Conservation (phyloP, 2,113 vertebrate species). For the Entosphenus tridentatus region DNA sequence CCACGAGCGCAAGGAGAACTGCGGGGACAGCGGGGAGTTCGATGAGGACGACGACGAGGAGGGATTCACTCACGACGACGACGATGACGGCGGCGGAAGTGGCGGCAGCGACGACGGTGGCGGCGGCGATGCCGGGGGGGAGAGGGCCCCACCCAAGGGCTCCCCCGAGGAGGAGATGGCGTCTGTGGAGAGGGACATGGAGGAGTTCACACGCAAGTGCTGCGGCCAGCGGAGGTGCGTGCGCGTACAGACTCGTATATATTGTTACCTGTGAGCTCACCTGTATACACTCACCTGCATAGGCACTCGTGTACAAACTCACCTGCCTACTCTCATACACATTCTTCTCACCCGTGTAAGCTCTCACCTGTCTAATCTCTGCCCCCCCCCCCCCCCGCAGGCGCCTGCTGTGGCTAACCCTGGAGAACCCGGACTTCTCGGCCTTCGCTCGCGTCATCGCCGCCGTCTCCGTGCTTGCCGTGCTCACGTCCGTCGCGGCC, state of each 20-base stretch:
- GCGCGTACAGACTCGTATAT: too few species aligned
- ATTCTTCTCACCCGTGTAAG: too few species aligned
- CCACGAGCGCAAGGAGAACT: constrained; percentile 65
- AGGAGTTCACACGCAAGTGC: constrained; percentile 39
- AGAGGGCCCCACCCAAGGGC: constrained; percentile 23
- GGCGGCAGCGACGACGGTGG: too few species aligned
- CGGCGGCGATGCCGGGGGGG: too few species aligned
- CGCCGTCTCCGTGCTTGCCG: constrained; percentile 64
- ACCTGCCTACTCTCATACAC: too few species aligned
- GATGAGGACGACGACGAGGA: constrained; percentile 71
- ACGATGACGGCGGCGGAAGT: too few species aligned
- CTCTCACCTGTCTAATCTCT: too few species aligned
- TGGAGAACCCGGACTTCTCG: constrained; percentile 93
- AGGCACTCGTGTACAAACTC: too few species aligned
- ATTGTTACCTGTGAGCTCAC: too few species aligned
- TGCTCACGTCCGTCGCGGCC: constrained; percentile 60
- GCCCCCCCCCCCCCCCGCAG: constrained; percentile 20
- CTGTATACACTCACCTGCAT: too few species aligned
- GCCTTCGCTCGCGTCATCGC: constrained; percentile 88
- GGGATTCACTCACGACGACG: constrained; percentile 11
- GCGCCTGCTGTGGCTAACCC: constrained; percentile 63
- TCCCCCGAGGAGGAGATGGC: constrained; percentile 72
- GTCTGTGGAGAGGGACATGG: constrained; percentile 65
- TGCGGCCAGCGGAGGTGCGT: constrained; percentile 26
- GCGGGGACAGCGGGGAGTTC: constrained; percentile 53